A percentile compares a stretch with the other conserved stretches of the same genome.
Evolutionary conservation across 1,140 invertebrate genomes (phyloP).

Genomic region (Cryptotermes secundus): DNA sequence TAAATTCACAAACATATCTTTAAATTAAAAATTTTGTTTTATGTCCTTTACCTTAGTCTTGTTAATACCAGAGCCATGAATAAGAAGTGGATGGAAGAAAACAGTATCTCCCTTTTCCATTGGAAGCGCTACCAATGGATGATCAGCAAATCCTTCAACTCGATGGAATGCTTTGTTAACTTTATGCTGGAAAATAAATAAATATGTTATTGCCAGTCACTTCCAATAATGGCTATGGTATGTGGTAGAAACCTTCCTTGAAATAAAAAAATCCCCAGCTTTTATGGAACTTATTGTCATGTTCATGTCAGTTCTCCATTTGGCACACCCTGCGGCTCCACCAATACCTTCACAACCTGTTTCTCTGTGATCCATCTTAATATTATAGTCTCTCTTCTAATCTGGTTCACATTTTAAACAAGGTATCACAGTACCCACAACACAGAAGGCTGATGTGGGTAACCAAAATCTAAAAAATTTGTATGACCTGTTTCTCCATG

Average conservation of each 20-base stretch:
- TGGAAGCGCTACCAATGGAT: conserved; percentile 59
- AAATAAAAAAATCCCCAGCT: neutral
- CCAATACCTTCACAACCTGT: neutral
- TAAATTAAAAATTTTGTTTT: neutral
- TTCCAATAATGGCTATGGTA: too few species aligned
- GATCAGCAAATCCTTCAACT: conserved; percentile 58
- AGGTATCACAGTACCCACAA: too few species aligned
- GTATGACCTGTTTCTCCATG: too few species aligned
- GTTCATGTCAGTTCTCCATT: neutral
- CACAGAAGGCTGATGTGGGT: too few species aligned
- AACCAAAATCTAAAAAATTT: too few species aligned
- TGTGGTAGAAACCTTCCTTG: too few species aligned
- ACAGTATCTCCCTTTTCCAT: conserved; percentile 88
- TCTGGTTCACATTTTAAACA: too few species aligned
- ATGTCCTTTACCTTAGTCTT: conserved; percentile 56
- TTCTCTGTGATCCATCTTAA: too few species aligned
- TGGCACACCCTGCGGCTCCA: neutral
- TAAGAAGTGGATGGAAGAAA: conserved; percentile 85
- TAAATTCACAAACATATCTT: neutral
- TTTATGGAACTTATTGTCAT: neutral
- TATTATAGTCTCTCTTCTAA: too few species aligned
- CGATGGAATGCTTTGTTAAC: conserved; percentile 82
- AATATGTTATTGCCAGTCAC: neutral
- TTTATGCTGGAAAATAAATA: conserved; percentile 49
- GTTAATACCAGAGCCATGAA: conserved; percentile 87